Evolutionary conservation across 1,140 invertebrate species (phyloP).

Genomic region (Bathynomus jamesi): DNA sequence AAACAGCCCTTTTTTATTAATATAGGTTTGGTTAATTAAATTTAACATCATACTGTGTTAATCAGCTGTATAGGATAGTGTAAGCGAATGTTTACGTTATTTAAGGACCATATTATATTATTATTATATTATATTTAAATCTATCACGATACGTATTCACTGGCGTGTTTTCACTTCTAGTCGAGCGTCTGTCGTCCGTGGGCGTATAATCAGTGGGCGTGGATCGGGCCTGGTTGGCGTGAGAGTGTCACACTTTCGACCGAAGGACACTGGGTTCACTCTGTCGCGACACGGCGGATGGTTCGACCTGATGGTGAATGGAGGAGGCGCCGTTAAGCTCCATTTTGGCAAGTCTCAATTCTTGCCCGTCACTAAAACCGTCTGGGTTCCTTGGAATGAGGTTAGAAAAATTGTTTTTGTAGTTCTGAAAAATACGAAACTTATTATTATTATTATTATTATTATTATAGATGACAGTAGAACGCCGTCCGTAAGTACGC

Average conservation of each 20-base stretch:
- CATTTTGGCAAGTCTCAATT: constrained; percentile 91
- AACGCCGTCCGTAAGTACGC: neutral
- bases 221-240: constrained; percentile 90
- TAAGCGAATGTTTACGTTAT: no score
- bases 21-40: no score
- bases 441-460: no score
- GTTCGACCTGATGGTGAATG: constrained; percentile 95
- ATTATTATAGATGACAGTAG: neutral
- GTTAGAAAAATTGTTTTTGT: constrained; percentile 53
- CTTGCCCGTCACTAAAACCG: constrained; percentile 76
- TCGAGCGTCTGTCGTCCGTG: constrained; percentile 90
- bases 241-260: constrained; percentile 76
- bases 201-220: constrained; percentile 79
- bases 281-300: constrained; percentile 73
- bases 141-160: no score
- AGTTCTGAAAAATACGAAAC: neutral
- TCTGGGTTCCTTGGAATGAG: constrained; percentile 95
- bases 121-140: no score
- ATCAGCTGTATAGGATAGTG: no score
- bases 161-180: constrained; percentile 56
- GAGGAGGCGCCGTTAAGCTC: constrained; percentile 87
- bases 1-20: no score
- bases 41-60: no score
- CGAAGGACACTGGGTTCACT: constrained; percentile 67
- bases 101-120: no score